These are phyloP conservation scores for Carpatolechia fugitivella DNA, from an alignment of 2,888 invertebrate species.

Conservation along the genomic window DNA sequence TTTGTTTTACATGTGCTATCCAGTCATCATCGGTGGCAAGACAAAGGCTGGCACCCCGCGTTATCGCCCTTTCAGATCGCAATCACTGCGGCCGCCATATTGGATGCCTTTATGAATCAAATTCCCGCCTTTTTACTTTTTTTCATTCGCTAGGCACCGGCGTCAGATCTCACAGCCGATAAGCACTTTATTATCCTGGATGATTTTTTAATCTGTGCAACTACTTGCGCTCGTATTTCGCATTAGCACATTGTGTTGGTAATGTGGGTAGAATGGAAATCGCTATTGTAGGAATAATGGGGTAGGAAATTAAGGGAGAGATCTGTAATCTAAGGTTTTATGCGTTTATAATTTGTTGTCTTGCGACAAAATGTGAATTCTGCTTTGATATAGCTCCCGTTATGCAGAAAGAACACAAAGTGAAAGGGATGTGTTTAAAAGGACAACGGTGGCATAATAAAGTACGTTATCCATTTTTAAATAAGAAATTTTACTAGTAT, in stretches of 20 bases:
- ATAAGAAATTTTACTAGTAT: no score
- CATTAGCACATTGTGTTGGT: constrained; percentile 54
- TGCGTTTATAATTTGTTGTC: constrained; percentile 2
- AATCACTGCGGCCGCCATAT: constrained; percentile 74
- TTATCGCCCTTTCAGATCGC: constrained; percentile 70
- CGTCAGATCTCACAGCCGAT: constrained; percentile 74
- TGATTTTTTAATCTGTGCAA: constrained; percentile 72
- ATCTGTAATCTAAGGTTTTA: neutral
- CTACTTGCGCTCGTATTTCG: constrained; percentile 56
- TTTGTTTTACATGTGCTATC: constrained; percentile 30
- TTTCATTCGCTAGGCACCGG: constrained; percentile 64
- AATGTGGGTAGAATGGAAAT: constrained; percentile 15
- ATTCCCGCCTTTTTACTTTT: constrained; percentile 71
- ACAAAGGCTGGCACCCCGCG: constrained; percentile 66
- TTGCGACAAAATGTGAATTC: neutral
- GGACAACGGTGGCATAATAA: no score
- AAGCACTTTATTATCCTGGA: constrained; percentile 75
- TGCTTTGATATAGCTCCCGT: no score
- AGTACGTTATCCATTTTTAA: no score
- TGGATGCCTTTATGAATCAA: constrained; percentile 74
- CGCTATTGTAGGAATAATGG: constrained; percentile 10
- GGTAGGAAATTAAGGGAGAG: neutral
- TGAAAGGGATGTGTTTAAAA: no score
- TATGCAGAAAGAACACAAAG: no score
- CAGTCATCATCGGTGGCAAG: constrained; percentile 60